Base-by-base conservation (phyloP, 2,888 invertebrate genomes). In the Tenthredo livida region DNA sequence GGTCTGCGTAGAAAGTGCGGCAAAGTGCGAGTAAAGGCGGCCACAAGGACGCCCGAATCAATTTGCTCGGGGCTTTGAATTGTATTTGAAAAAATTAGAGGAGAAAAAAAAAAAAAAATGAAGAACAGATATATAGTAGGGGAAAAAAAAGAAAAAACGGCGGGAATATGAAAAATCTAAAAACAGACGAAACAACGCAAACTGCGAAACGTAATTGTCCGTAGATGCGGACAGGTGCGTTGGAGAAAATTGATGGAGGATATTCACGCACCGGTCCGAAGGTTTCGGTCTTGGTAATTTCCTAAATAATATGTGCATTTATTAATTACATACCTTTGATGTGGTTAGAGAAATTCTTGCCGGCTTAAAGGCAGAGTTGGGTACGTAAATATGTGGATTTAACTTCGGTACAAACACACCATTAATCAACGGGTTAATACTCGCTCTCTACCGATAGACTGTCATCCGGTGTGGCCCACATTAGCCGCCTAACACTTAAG, bases 401-500 rank as follows among this genome's bases (percentile, higher is more conserved):
- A 40, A 80, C 10, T 37, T 33, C 15, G 77, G 54, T 77, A 33
- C 25, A 61, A 15, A 21, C 37, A 61, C 80, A 61, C 21, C 21
- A 83, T 33, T 61, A 37, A 83, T 67, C 83, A 80, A 80, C 80
- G 80, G 40, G 58, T 61, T 80, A 50, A 61, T 61, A 47, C n/a
- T 67, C 67, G 47, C 43, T 83, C 83, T 67, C 83, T 61, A 83
- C 17, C 43, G 83, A 67, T 70, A 70, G 12, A 67, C 83, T 83
- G 83, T 83, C 83, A 83, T 83, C 67, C 47, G 83, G 47, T 33
- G 70, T 58, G 83, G 83, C 83, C 83, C 83, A 83, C 83, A 83
- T 83, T 83, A 70, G 67, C 50, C 50, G 70, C 40, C 47, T 61
- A 65, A 67, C 83, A 67, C 67, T 29, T 6, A 4, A 40, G 33